Base-by-base conservation (phyloP, 2,113 vertebrate species). In the Engystomops pustulosus region DNA sequence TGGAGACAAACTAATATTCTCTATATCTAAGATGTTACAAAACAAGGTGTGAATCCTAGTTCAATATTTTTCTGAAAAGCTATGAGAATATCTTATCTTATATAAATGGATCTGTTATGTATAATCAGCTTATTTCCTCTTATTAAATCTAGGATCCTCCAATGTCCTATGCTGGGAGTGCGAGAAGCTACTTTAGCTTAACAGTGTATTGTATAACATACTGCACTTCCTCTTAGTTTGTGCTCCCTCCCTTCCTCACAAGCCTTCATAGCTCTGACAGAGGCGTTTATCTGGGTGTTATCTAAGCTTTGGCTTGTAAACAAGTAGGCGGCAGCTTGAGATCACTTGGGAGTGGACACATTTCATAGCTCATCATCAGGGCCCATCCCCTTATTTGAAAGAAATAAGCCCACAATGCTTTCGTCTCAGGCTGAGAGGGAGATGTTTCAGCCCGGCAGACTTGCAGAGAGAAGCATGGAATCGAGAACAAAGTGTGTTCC, bases 221-320 rank as follows among this genome's bases (percentile, higher is more conserved):
- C 18, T 34, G 30, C 45, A 55, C 67, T 27, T 72, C 67, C 67
- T 41, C 62, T 17, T 32, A 45, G 47, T n/a, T 76, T 34, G 10
- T 44, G 67, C 34, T 30, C n/a, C 47, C 68, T 27, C 47, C 65
- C 41, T 30, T 71, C 15, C 32, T 55, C 10, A 51, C n/a, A 17
- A 23, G 30, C 62, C 45, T 67, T 30, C 44, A 9, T 47, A 51
- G 62, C 76, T 25, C 30, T 60, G 62, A n/a, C n/a, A 38, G 27
- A 41, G 47, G 65, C 65, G 47, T 76, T 44, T 58, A 71, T 71
- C 67, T 81, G 51, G 67, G 36, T 47, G 62, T 80, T 81, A 70
- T 81, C 65, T 71, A 60, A 82, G 80, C 77, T n/a, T 65, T 67
- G 45, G n/a, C 67, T 74, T 41, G 80, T 82, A 71, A 82, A 82